Base-by-base conservation (phyloP, 2,113 vertebrate genomes). In the Manacus vitellinus region DNA sequence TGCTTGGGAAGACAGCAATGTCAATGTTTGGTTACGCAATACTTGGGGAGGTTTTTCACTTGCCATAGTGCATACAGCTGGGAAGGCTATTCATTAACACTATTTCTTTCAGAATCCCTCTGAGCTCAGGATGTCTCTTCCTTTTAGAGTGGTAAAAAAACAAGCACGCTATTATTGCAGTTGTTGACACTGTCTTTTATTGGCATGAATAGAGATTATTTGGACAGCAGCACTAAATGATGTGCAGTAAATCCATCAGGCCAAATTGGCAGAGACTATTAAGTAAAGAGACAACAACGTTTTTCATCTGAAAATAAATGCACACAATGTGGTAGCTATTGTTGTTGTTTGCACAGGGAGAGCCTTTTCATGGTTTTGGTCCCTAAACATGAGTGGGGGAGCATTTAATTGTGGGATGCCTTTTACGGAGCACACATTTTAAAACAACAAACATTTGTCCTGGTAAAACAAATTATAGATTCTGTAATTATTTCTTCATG, bases 251-350 rank as follows among this genome's bases (percentile, higher is more conserved):
- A 95, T 94, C 85, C 94, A 87, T 91, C 79, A 94, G 88, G 88
- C 89, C 88, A 95, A 95, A 85, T 28, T 97, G 93, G 93, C 97
- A 96, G 92, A 91, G 79, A 55, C 84, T 87, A 73, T 86, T 67
- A 88, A 86, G 65, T 82, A 49, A 86, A 84, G 85, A 83, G 68
- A 95, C 92, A 95, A 85, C 61, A 90, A 80, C 11, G 74, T 23
- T 95, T 93, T 96, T 95, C 94, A 92, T 95, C 68, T 85, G 79
- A 97, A 97, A 93, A 87, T 96, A 87, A 95, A 96, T 44, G 80
- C 1, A 0, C 76, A 70, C 76, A 94, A 92, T 65, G 90, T 85
- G 78, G 88, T 71, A 80, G 76, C 93, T 89, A 95, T 84, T 96
- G 91, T 94, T 94, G 66, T 61, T 94, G 46, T 87, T 91, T 75